phyloP scores from a whole-genome alignment of 2,888 invertebrate genomes.

The Seira musarum region DNA sequence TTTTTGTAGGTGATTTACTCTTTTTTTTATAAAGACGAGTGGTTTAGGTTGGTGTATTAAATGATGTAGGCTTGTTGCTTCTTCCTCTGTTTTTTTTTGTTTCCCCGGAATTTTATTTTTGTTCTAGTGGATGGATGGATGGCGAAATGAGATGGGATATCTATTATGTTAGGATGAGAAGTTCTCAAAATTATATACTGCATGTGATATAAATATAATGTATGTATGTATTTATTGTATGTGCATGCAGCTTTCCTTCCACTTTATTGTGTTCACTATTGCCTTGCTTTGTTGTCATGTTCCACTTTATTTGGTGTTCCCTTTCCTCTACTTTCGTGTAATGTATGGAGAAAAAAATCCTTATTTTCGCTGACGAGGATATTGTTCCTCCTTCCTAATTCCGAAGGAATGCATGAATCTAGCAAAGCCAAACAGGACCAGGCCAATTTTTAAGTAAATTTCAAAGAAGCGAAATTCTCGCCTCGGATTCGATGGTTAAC shows the following conservation, averaged over 20 bases:
- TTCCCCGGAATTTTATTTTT: too few species aligned
- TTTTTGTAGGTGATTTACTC: too few species aligned
- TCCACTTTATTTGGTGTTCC: background rate
- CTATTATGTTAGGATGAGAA: too few species aligned
- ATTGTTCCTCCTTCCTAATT: background rate
- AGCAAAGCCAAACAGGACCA: background rate
- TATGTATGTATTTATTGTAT: too few species aligned
- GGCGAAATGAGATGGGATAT: too few species aligned
- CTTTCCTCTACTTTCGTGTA: background rate
- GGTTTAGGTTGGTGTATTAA: too few species aligned
- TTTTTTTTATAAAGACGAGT: too few species aligned
- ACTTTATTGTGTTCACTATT: background rate
- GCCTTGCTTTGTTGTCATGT: background rate
- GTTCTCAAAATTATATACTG: background rate
- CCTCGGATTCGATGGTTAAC: background rate
- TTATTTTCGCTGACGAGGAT: background rate
- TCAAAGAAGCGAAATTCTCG: background rate
- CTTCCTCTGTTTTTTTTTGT: too few species aligned
- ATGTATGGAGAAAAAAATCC: background rate
- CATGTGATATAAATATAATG: background rate
- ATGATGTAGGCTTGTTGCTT: too few species aligned
- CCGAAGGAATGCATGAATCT: background rate
- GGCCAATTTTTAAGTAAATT: background rate
- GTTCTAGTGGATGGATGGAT: too few species aligned
- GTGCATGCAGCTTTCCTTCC: too few species aligned